These are phyloP conservation scores for Ctenosaura bakeri DNA, from an alignment of 2,797 vertebrate genomes.

Conservation along the genomic window DNA sequence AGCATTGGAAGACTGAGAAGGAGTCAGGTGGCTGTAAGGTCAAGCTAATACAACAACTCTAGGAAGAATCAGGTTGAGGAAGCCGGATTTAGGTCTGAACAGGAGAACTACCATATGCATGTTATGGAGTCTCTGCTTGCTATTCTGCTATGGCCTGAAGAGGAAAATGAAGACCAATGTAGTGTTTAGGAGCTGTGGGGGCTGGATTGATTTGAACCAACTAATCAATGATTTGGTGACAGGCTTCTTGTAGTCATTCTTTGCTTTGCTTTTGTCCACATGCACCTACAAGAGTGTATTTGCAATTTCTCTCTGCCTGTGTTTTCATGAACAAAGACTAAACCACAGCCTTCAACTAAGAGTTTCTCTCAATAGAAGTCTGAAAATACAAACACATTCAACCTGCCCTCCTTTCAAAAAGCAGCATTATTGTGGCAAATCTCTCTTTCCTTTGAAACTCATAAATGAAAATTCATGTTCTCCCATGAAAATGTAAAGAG, in stretches of 20 bases:
- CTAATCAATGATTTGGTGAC: not conserved
- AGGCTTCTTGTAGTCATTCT: conserved; percentile 11
- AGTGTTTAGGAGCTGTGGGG: not conserved
- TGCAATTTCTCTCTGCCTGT: conserved; percentile 34
- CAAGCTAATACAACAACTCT: not conserved
- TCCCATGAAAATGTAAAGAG: conserved; percentile 60
- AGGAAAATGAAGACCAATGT: not conserved
- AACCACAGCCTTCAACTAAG: conserved; percentile 63
- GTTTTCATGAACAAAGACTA: conserved; percentile 41
- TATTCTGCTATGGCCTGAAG: not conserved
- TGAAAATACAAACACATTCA: conserved; percentile 68
- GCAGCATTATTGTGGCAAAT: conserved; percentile 55
- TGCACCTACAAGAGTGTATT: not conserved
- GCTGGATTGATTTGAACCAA: not conserved
- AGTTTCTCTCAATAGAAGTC: conserved; percentile 49
- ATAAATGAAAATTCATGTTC: conserved; percentile 65
- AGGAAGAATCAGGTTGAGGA: not conserved
- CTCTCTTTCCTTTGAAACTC: conserved; percentile 70
- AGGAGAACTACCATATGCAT: not conserved
- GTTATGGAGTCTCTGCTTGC: not conserved
- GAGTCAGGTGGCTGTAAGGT: not conserved
- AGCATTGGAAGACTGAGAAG: not conserved
- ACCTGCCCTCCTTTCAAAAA: conserved; percentile 61
- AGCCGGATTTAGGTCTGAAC: not conserved
- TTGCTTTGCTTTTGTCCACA: not conserved